Conservation (phyloP, 2,888 invertebrate genomes). For the Heterodera filipjevi region DNA sequence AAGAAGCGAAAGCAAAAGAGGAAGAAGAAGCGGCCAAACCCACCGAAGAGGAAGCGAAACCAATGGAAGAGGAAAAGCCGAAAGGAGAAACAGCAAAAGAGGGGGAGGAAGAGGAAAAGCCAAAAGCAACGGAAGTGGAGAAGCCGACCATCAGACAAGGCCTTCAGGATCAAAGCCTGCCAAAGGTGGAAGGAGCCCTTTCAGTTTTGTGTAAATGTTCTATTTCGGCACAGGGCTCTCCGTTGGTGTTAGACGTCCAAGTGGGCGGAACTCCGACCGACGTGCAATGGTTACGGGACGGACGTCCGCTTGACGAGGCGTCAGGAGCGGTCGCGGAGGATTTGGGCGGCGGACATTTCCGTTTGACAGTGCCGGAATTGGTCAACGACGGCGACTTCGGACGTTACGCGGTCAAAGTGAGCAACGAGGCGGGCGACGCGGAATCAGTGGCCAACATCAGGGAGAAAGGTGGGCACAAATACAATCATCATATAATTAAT, state of each 20-base stretch:
- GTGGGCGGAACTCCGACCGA: constrained; percentile 69
- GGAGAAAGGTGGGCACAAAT: constrained; percentile 31
- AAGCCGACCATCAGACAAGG: constrained; percentile 59
- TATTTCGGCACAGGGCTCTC: constrained; percentile 35
- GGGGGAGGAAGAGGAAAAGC: not conserved
- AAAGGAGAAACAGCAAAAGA: not conserved
- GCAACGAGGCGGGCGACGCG: constrained; percentile 65
- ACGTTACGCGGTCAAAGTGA: constrained; percentile 62
- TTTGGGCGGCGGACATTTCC: constrained; percentile 58
- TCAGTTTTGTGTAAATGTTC: constrained; percentile 14
- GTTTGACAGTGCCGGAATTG: constrained; percentile 56
- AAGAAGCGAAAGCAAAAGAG: constrained; percentile 13
- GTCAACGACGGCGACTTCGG: constrained; percentile 62
- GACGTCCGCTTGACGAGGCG: constrained; percentile 42
- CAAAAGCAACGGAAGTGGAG: constrained; percentile 40
- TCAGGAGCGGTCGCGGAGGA: constrained; percentile 47
- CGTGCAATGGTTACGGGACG: constrained; percentile 76
- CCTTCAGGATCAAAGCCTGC: constrained; percentile 51
- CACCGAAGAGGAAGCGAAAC: not conserved
- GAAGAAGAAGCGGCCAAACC: constrained; percentile 12
- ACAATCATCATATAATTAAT: not conserved
- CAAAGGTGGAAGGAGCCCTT: constrained; percentile 26
- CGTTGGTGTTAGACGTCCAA: constrained; percentile 55
- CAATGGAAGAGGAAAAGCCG: not conserved
- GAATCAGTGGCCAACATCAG: constrained; percentile 52